Evolutionary conservation across 2,888 invertebrate species (phyloP), one percentile per base, ranked within the genome.

Genomic region (Brachylomia viminalis): DNA sequence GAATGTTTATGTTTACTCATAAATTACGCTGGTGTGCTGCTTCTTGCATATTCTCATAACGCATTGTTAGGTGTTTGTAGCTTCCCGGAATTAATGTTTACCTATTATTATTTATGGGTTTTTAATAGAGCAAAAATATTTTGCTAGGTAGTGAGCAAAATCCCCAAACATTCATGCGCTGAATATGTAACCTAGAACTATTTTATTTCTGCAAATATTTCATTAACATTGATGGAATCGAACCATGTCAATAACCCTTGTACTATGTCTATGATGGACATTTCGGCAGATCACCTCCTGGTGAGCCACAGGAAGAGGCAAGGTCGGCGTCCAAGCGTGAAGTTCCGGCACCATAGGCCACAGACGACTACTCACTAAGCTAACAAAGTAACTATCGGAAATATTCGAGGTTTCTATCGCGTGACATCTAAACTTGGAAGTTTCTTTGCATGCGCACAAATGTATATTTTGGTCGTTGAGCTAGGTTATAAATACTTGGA

Each of bases 241-340:
- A 58, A 45, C 20, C 30, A 75, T 68, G 80, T 75, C 68, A 73
- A 76, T 79, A 75, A 76, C 33, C 75, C 56, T 74, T 45, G n/a
- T 33, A 38, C 56, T 42, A 56, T 73, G 54, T 67, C 74, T 75
- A 71, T 67, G 73, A 72, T 73, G 80, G 77, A 86, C 87, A 87
- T 86, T 87, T 83, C 80, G 87, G 88, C 86, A 87, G 90, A 90
- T 88, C 88, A 89, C 87, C 88, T 85, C 84, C 87, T 88, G 88
- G 90, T 89, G 88, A 90, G 90, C 85, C 88, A 91, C 95, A 95
- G 95, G 95, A 95, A 95, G 93, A 93, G 94, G 94, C 95, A 96
- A 95, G 95, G 95, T 94, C 95, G 95, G 95, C 95, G 91, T 86
- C 92, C 94, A 94, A 94, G 92, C 96, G 95, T 96, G 93, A 95